Conservation (phyloP, 2,888 invertebrate species). For the Torymus texanus region DNA sequence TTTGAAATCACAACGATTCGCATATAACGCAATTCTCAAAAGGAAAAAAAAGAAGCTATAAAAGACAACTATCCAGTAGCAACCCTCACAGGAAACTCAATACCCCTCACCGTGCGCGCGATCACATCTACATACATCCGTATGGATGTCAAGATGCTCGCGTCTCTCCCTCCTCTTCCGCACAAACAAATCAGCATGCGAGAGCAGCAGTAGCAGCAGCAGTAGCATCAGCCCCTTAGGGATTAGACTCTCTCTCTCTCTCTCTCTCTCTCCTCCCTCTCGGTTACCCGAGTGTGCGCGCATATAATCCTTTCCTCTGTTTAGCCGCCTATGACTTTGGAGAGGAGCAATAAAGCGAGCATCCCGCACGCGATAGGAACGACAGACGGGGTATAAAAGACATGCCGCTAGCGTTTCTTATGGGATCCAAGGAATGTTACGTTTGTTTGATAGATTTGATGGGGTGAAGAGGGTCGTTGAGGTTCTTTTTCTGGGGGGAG, state of each 20-base stretch:
- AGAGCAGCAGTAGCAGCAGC: not conserved
- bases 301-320: slow-evolving; percentile 36
- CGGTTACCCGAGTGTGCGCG: not conserved
- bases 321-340: slow-evolving; percentile 4
- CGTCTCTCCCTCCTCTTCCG: slow-evolving; percentile 20
- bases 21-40: no score
- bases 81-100: no score
- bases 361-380: no score
- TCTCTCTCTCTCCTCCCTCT: slow-evolving; percentile 8
- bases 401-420: not conserved
- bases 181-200: slow-evolving; percentile 31
- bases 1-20: no score
- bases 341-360: slow-evolving; percentile 15
- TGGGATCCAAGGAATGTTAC: no score
- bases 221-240: slow-evolving; percentile 23
- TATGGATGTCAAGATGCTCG: slow-evolving; percentile 46
- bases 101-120: no score
- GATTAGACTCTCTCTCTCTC: slow-evolving; percentile 33
- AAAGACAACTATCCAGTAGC: no score
- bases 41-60: no score
- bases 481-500: no score
- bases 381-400: not conserved
- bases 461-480: no score
- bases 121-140: slow-evolving; percentile 18
- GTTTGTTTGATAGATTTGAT: no score